Percentiles rank a stretch among this genome's conserved stretches.
These are phyloP conservation scores for Opisthograptis luteolata DNA, from an alignment of 2,888 invertebrate genomes.

Conservation along the genomic window DNA sequence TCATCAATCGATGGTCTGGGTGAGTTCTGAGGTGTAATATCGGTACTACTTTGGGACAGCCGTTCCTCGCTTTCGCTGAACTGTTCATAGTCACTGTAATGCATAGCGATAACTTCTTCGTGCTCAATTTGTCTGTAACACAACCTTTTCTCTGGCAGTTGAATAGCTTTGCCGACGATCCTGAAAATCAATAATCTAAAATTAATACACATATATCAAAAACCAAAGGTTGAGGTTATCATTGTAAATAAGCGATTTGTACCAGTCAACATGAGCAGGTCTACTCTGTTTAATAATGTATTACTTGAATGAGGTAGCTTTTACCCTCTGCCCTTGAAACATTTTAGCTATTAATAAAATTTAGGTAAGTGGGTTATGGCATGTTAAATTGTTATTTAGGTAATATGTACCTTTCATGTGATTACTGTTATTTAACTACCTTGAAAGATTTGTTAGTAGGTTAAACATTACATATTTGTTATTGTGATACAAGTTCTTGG, in stretches of 20 bases:
- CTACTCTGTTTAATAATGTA: neutral
- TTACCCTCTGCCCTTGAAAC: slow-evolving; percentile 10
- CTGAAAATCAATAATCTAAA: slow-evolving; percentile 57
- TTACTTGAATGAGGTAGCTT: neutral
- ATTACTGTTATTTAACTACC: neutral
- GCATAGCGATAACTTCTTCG: slow-evolving; percentile 75
- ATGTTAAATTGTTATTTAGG: slow-evolving; percentile 1
- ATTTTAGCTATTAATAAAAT: slow-evolving; percentile 6
- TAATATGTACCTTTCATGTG: neutral
- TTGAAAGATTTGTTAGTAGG: too few species aligned
- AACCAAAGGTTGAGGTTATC: neutral
- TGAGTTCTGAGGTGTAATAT: slow-evolving; percentile 77
- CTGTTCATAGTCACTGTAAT: slow-evolving; percentile 73
- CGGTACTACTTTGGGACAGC: slow-evolving; percentile 73
- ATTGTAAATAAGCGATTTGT: slow-evolving; percentile 9
- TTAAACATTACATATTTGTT: too few species aligned
- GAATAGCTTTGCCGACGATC: slow-evolving; percentile 68
- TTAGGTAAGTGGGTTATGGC: slow-evolving; percentile 18
- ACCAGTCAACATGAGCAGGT: slow-evolving; percentile 2
- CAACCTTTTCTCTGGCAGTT: slow-evolving; percentile 61
- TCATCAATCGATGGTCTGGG: slow-evolving; percentile 65
- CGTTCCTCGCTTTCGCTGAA: slow-evolving; percentile 77
- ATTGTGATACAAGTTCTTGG: neutral
- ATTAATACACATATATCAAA: neutral
- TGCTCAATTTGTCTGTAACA: slow-evolving; percentile 67